Percentiles rank a stretch among this genome's conserved stretches.
phyloP scores from a whole-genome alignment of 2,888 invertebrate species.

The Meliscaeva auricollis region DNA sequence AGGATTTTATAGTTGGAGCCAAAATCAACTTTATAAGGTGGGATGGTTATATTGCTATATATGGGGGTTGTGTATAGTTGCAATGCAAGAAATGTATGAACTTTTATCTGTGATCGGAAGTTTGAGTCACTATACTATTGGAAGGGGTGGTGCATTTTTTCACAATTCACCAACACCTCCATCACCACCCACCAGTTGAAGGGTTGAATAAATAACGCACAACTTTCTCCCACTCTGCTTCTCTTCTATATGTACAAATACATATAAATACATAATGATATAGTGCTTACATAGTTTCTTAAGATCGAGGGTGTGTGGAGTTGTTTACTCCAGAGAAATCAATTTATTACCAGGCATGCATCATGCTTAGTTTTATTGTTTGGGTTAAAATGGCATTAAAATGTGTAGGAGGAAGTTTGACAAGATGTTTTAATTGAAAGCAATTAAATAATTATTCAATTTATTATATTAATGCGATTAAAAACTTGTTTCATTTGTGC shows the following conservation, averaged over 20 bases:
- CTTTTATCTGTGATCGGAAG: slow-evolving; percentile 62
- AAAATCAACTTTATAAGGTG: slow-evolving; percentile 48
- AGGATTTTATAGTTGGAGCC: slow-evolving; percentile 66
- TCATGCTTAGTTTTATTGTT: slow-evolving; percentile 64
- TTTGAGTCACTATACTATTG: not conserved
- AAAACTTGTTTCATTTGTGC: too few species aligned
- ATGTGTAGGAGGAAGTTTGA: too few species aligned
- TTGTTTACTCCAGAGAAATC: slow-evolving; percentile 51
- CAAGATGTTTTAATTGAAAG: not conserved
- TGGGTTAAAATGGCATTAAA: slow-evolving; percentile 6
- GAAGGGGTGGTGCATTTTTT: too few species aligned
- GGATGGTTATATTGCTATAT: slow-evolving; percentile 11
- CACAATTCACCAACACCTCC: not conserved
- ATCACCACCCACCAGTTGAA: slow-evolving; percentile 57
- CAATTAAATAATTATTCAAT: not conserved
- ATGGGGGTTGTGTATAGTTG: not conserved
- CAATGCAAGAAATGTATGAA: slow-evolving; percentile 38
- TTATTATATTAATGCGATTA: too few species aligned
- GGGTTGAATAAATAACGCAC: slow-evolving; percentile 45
- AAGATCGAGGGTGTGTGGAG: slow-evolving; percentile 11
- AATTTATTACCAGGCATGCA: slow-evolving; percentile 62
- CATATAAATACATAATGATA: not conserved
- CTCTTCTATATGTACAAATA: not conserved
- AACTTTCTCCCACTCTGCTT: not conserved
- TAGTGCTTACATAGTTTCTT: not conserved